Base-by-base conservation (phyloP, 2,888 invertebrate species). In the Crioceris asparagi region DNA sequence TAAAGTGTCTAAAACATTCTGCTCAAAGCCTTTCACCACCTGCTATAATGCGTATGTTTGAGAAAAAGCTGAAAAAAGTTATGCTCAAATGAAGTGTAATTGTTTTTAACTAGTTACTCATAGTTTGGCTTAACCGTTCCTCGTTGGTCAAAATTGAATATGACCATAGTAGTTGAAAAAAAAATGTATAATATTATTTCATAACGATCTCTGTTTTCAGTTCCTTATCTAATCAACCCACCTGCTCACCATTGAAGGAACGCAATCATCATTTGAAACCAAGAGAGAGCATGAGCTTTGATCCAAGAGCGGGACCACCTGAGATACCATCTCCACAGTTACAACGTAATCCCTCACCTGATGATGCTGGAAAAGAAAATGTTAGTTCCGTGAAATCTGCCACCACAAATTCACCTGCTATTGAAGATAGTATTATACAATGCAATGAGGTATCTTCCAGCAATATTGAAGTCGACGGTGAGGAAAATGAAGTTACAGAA, bases 401-500 rank as follows among this genome's bases (percentile, higher is more conserved):
- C n/a, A 38, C 42, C 15, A 8, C 15, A 15, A 27, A 15, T 12
- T 27, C 27, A 3, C 27, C 27, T 3, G 18, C 36, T 7, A 21
- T 32, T n/a, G 47, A 50, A 42, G 69, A 68, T 45, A 62, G 59
- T 40, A 58, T 68, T 30, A 76, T 78, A 29, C 78, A 79, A 61
- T 78, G 78, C 45, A 72, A 78, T 57, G 78, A 79, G 58, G 74
- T 79, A 12, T 77, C 77, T 1, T 77, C 78, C 1, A 75, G 74
- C 49, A 74, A 73, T 29, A 68, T 70, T 6, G 67, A 68, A n/a
- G 67, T 36, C n/a, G 43, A 43, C 40, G 49, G 31, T 46, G 43
- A 36, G 8, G 34, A 39, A 17, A 32, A 37, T 3, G 47, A 45
- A 3, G 44, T 46, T 16, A 34, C 44, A 19, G 43, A 42, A 14